Conservation (phyloP, 2,797 vertebrate species). For the Myotis findleyi region DNA sequence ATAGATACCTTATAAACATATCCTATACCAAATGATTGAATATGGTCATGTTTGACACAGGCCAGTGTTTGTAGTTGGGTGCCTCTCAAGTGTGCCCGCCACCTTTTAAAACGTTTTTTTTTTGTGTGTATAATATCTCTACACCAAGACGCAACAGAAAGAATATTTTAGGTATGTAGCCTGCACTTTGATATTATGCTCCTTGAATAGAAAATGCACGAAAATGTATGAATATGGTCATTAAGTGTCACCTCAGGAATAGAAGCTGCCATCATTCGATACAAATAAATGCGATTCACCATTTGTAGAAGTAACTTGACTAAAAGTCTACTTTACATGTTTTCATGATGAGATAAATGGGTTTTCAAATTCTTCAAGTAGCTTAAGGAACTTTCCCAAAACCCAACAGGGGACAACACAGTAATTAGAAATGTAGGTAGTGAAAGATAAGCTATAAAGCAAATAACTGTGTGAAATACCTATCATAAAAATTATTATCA, state of each 20-base stretch:
- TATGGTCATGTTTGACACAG: not conserved
- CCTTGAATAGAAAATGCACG: not conserved
- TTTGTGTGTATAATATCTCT: too few relatives aligned
- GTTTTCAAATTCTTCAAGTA: not conserved
- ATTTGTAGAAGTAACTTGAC: not conserved
- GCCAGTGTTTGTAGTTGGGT: not conserved
- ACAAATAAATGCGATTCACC: not conserved
- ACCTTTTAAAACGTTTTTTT: too few relatives aligned
- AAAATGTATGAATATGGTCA: not conserved
- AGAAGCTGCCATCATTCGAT: slow-evolving; percentile 44
- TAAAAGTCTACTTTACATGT: slow-evolving; percentile 25
- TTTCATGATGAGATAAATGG: slow-evolving; percentile 6
- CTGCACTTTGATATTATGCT: not conserved
- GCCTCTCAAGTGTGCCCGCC: not conserved
- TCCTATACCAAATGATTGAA: not conserved
- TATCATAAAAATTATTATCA: not conserved
- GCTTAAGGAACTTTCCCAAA: not conserved
- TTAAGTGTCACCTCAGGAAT: slow-evolving; percentile 1
- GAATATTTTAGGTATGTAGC: too few relatives aligned
- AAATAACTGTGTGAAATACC: slow-evolving; percentile 6
- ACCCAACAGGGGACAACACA: not conserved
- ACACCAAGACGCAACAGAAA: too few relatives aligned
- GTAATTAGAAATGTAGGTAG: slow-evolving; percentile 30
- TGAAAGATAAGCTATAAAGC: slow-evolving; percentile 1
- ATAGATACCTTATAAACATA: not conserved